Percentiles rank a stretch among this genome's conserved stretches.
Evolutionary conservation across 2,888 invertebrate genomes (phyloP).

Genomic region (Ethmia dodecea): DNA sequence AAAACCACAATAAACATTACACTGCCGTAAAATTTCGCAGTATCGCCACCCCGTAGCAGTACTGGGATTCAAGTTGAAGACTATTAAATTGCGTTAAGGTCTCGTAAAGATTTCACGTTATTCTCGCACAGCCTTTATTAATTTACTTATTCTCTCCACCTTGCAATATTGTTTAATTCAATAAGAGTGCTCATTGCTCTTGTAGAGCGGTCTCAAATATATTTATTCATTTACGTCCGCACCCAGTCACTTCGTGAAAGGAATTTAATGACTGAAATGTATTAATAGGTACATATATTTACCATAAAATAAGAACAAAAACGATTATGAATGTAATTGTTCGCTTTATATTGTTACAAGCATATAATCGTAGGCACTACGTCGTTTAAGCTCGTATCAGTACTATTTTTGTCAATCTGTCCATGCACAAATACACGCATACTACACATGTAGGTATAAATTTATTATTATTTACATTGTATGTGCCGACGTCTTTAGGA

Average conservation of each 20-base stretch:
- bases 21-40: no score
- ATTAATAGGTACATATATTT: no score
- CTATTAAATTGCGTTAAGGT: slow-evolving; percentile 30
- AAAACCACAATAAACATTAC: no score
- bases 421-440: slow-evolving; percentile 64
- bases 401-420: slow-evolving; percentile 72
- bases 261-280: no score
- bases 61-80: no score
- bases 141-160: neutral
- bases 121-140: slow-evolving; percentile 54
- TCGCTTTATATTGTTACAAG: slow-evolving; percentile 61
- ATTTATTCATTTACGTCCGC: no score
- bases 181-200: no score
- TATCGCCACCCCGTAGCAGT: no score
- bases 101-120: slow-evolving; percentile 47
- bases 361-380: slow-evolving; percentile 81
- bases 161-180: neutral
- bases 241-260: no score
- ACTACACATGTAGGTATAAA: slow-evolving; percentile 62
- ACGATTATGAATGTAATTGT: slow-evolving; percentile 31
- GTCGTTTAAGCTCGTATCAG: slow-evolving; percentile 82
- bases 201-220: no score
- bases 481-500: slow-evolving; percentile 19
- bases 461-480: slow-evolving; percentile 56
- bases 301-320: slow-evolving; percentile 24